Base-by-base conservation (phyloP, 2,888 invertebrate species). In the Pandemis heparana region DNA sequence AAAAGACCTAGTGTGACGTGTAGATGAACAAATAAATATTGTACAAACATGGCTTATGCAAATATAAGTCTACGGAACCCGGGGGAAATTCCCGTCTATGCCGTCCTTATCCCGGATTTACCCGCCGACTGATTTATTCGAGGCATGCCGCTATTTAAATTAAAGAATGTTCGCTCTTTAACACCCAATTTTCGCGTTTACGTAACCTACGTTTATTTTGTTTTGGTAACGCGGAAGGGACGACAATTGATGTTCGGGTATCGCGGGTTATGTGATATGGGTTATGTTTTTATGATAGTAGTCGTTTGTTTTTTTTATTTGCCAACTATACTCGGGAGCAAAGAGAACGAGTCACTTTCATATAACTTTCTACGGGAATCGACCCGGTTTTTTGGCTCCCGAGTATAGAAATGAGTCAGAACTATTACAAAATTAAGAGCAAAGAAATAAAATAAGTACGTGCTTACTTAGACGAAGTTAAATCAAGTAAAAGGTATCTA, bases 131-230 rank as follows among this genome's bases (percentile, higher is more conserved):
- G 85, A 85, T 85, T 85, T 85, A 85, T 85, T 75, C 77, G 74
- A 70, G 77, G 78, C 69, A 75, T 78, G 62, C 74, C 74, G 79
- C 84, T 82, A 82, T 85, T 85, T 85, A 82, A 85, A 85, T 85
- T 84, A 83, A 83, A 83, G 77, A 76, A 79, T 79, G 80, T 80
- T 71, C 71, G 65, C 72, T 75, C 70, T 73, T 75, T 75, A 75
- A 68, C 77, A 74, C 77, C 76, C 72, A 71, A 75, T 77, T 77
- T 70, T 69, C 71, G 59, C 72, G 63, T 70, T 70, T 70, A 23
- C 70, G 75, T 65, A 62, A 65, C 61, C n/a, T 32, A 18, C 60
- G 41, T 63, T 75, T 74, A 65, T 74, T 70, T 60, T 63, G 73
- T 65, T 74, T 51, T 23, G 62, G 63, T 68, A 64, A 64, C 63